Evolutionary conservation across 2,797 vertebrate species (phyloP).

Genomic region (Discoglossus pictus): DNA sequence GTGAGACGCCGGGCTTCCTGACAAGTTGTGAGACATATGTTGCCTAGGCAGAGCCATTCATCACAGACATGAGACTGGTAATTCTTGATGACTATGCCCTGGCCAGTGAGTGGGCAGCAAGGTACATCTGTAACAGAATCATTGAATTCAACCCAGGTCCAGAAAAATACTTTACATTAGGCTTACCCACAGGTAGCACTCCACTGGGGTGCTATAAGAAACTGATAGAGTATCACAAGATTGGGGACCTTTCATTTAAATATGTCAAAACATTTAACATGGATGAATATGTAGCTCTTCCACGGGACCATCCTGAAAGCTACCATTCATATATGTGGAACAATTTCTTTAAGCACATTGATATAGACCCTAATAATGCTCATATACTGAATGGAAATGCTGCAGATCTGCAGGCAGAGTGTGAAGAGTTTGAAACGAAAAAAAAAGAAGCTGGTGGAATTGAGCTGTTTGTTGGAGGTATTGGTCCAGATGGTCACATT

Average conservation of each 20-base stretch:
- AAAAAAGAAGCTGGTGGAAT: slow-evolving; percentile 79
- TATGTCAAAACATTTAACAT: slow-evolving; percentile 83
- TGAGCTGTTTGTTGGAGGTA: slow-evolving; percentile 82
- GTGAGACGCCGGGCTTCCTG: too few relatives aligned
- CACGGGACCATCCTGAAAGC: slow-evolving; percentile 78
- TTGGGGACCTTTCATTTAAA: slow-evolving; percentile 77
- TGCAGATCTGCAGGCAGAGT: slow-evolving; percentile 74
- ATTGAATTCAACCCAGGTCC: slow-evolving; percentile 75
- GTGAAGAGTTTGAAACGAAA: slow-evolving; percentile 78
- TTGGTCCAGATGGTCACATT: slow-evolving; percentile 82
- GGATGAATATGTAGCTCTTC: slow-evolving; percentile 82
- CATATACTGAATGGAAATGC: slow-evolving; percentile 80
- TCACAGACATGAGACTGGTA: slow-evolving; percentile 72
- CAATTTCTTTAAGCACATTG: slow-evolving; percentile 81
- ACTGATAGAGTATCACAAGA: slow-evolving; percentile 78
- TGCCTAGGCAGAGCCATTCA: slow-evolving; percentile 14
- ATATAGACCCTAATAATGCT: slow-evolving; percentile 78
- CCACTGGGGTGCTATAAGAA: slow-evolving; percentile 80
- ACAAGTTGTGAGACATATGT: slow-evolving; percentile 21
- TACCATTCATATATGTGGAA: slow-evolving; percentile 85
- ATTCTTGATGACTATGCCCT: slow-evolving; percentile 93
- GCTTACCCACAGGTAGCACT: slow-evolving; percentile 81
- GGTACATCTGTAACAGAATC: slow-evolving; percentile 90
- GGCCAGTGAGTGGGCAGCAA: slow-evolving; percentile 96
- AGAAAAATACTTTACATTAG: slow-evolving; percentile 74